Conservation (phyloP, 1,140 invertebrate species). For the Leguminivora glycinivorella region DNA sequence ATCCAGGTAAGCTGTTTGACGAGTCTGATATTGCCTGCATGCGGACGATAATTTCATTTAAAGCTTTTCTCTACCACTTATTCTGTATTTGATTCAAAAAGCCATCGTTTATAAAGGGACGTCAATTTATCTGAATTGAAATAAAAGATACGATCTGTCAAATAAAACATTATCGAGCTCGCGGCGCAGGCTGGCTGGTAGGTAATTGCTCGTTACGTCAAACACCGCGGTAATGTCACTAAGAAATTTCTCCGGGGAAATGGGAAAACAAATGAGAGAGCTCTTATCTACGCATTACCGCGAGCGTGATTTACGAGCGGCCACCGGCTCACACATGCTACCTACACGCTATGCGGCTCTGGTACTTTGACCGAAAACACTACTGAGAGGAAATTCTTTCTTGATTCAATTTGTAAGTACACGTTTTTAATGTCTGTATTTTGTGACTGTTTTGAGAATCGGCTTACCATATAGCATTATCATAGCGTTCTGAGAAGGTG, state of each 20-base stretch:
- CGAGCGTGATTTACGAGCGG: slow-evolving; percentile 65
- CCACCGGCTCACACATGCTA: slow-evolving; percentile 48
- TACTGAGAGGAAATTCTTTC: slow-evolving; percentile 53
- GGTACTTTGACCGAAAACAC: slow-evolving; percentile 47
- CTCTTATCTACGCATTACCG: slow-evolving; percentile 73
- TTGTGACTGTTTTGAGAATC: neutral
- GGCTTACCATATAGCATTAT: no score
- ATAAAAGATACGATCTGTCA: slow-evolving; percentile 7
- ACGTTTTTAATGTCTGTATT: neutral
- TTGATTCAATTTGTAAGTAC: neutral
- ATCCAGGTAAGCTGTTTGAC: slow-evolving; percentile 1
- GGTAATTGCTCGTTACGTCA: slow-evolving; percentile 61
- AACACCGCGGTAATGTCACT: slow-evolving; percentile 54
- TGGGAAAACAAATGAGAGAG: slow-evolving; percentile 72
- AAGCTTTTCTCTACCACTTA: neutral
- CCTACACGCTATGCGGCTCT: slow-evolving; percentile 23
- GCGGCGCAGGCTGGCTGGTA: slow-evolving; percentile 27
- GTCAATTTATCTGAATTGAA: neutral
- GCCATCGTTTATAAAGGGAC: neutral
- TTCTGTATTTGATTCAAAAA: neutral
- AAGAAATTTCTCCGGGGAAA: slow-evolving; percentile 66
- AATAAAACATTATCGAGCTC: slow-evolving; percentile 28
- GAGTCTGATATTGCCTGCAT: slow-evolving; percentile 8
- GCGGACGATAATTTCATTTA: neutral
- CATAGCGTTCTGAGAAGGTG: no score